Conservation (phyloP, 2,797 vertebrate genomes). For the Falco biarmicus region DNA sequence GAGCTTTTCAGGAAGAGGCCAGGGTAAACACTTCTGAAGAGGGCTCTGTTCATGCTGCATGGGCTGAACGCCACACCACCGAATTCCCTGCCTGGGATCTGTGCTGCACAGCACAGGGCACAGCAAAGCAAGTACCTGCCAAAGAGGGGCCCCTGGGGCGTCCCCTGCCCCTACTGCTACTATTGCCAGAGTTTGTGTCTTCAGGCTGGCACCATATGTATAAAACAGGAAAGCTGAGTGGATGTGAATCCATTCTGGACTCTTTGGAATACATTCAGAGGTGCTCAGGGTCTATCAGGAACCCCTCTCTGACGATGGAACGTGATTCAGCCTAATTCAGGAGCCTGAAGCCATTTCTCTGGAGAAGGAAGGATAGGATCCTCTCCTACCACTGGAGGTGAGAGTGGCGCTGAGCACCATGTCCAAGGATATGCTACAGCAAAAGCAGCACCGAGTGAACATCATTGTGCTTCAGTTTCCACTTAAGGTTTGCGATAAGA, state of each 20-base stretch:
- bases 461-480: neutral
- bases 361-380: neutral
- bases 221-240: neutral
- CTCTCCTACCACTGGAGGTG: too few relatives aligned
- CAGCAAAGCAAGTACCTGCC: neutral
- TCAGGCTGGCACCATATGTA: neutral
- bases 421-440: neutral
- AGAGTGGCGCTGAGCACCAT: neutral
- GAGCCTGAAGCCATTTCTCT: neutral
- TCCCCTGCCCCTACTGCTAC: neutral
- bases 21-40: neutral
- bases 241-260: neutral
- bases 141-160: neutral
- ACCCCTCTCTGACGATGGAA: neutral
- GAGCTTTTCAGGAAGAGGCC: neutral
- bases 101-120: neutral
- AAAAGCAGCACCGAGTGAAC: neutral
- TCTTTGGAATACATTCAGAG: neutral
- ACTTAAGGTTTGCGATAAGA: fast-evolving
- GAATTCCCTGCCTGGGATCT: neutral
- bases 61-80: neutral
- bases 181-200: neutral
- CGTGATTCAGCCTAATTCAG: neutral
- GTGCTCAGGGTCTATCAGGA: neutral
- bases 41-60: neutral